Percentiles rank a stretch among this genome's conserved stretches.
These are phyloP conservation scores for Melanchra persicariae DNA, from an alignment of 2,888 invertebrate species.

Conservation along the genomic window DNA sequence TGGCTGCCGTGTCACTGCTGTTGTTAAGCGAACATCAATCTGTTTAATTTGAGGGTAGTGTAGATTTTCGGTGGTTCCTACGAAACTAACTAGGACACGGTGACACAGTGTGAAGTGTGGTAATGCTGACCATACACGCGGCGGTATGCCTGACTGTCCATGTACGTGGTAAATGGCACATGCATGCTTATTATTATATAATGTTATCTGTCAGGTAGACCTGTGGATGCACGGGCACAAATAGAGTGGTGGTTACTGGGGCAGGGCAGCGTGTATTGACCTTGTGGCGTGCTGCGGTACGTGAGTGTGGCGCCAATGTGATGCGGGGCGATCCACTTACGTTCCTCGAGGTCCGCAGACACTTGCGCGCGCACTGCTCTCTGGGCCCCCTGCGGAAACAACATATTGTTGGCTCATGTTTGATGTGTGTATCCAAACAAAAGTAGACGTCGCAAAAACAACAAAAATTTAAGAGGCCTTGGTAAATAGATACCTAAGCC, in stretches of 20 bases:
- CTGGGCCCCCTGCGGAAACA: constrained; percentile 88
- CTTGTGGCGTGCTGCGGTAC: constrained; percentile 95
- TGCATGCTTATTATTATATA: constrained; percentile 9
- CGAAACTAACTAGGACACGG: constrained; percentile 21
- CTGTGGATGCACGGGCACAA: constrained; percentile 50
- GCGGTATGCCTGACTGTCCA: constrained; percentile 25
- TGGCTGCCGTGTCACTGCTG: not conserved
- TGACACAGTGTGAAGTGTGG: constrained; percentile 50
- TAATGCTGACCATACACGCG: constrained; percentile 52
- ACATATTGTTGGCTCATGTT: not conserved
- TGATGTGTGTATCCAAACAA: not conserved
- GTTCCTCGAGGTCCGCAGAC: constrained; percentile 94
- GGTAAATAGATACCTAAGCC: not conserved
- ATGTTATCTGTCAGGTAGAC: constrained; percentile 44
- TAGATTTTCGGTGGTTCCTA: constrained; percentile 23
- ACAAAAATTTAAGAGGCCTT: not conserved
- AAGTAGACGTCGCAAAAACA: no score
- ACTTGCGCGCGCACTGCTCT: constrained; percentile 93
- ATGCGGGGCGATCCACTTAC: constrained; percentile 92
- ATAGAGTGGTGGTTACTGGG: constrained; percentile 62
- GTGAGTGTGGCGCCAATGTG: constrained; percentile 95
- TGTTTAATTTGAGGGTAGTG: constrained; percentile 17
- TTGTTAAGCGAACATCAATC: constrained; percentile 20
- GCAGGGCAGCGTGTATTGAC: constrained; percentile 89
- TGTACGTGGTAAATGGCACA: not conserved